Evolutionary conservation across 2,888 invertebrate species (phyloP).

Genomic region (Diogma glabrata): DNA sequence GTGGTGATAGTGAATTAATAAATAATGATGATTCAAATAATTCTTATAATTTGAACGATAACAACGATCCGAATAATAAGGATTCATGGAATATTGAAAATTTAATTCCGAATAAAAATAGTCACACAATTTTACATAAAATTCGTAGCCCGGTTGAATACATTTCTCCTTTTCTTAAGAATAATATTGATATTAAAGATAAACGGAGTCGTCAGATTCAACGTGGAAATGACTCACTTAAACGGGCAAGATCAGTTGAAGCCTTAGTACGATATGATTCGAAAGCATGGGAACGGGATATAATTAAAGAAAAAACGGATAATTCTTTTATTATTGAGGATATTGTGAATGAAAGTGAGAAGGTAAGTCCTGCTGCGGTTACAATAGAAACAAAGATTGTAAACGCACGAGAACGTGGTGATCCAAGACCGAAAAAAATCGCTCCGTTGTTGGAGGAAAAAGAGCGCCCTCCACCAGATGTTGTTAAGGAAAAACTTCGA

Average conservation of each 20-base stretch:
- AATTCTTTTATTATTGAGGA: not conserved
- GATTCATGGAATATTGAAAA: too few species aligned
- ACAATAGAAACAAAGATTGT: slow-evolving; percentile 36
- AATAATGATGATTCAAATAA: slow-evolving; percentile 5
- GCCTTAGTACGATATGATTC: slow-evolving; percentile 57
- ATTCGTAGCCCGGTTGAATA: not conserved
- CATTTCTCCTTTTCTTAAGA: slow-evolving; percentile 2
- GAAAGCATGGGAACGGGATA: slow-evolving; percentile 29
- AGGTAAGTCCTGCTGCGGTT: slow-evolving; percentile 19
- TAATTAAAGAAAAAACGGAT: slow-evolving; percentile 12
- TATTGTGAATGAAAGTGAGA: too few species aligned
- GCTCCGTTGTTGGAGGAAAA: slow-evolving; percentile 55
- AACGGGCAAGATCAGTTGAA: slow-evolving; percentile 78
- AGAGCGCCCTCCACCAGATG: slow-evolving; percentile 78
- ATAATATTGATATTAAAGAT: slow-evolving; percentile 6
- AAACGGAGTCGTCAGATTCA: slow-evolving; percentile 42
- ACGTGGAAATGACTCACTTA: slow-evolving; percentile 53
- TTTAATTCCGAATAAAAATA: slow-evolving; percentile 8
- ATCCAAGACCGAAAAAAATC: slow-evolving; percentile 41
- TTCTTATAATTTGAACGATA: not conserved
- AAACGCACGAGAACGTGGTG: slow-evolving; percentile 34
- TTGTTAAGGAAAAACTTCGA: slow-evolving; percentile 73
- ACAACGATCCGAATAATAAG: too few species aligned
- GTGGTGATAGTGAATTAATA: slow-evolving; percentile 7
- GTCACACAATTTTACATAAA: not conserved